Conservation (phyloP, 2,113 vertebrate species). For the Haemorhous mexicanus region DNA sequence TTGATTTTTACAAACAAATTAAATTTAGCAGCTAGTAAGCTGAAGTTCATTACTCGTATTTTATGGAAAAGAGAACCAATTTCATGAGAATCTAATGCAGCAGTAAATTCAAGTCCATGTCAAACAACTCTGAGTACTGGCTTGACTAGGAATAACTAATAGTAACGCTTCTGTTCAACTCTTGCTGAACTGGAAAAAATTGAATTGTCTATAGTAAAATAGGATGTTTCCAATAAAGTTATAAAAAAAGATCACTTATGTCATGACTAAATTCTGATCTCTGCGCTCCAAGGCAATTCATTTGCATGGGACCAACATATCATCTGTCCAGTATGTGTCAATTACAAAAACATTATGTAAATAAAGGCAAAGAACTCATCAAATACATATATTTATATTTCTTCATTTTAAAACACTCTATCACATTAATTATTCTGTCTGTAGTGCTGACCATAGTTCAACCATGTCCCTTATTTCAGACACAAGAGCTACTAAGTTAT, state of each 20-base stretch:
- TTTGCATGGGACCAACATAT: not conserved
- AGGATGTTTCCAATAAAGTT: not conserved
- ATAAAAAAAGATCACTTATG: not conserved
- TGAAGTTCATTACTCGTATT: not conserved
- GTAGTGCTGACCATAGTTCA: not conserved
- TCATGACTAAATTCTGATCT: not conserved
- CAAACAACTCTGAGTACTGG: not conserved
- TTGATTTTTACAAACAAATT: not conserved
- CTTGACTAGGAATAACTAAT: not conserved
- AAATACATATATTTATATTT: not conserved
- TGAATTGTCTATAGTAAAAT: not conserved
- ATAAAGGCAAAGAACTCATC: not conserved
- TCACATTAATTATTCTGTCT: not conserved
- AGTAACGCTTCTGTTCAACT: not conserved
- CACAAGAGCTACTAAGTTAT: not conserved
- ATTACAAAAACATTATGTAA: not conserved
- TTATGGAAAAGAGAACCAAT: not conserved
- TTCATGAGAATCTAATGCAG: not conserved
- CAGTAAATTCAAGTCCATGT: not conserved
- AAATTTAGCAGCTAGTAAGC: not conserved
- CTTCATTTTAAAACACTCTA: not conserved
- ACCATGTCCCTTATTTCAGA: not conserved
- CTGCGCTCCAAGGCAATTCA: not conserved
- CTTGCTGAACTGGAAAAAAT: not conserved
- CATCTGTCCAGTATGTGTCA: not conserved